Conservation (phyloP, 2,888 invertebrate genomes). For the Agonopterix alstromeriana region DNA sequence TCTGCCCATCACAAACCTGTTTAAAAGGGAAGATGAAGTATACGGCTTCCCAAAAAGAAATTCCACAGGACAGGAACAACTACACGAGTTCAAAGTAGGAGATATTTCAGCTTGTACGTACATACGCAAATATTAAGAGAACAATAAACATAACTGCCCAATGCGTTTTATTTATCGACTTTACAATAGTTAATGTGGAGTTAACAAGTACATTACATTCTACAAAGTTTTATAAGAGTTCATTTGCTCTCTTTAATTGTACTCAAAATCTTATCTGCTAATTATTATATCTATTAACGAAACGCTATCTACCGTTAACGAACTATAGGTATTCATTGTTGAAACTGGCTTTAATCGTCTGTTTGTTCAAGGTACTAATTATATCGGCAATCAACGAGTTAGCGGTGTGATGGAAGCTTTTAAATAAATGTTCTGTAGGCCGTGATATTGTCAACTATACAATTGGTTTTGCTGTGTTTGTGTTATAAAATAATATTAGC, state of each 20-base stretch:
- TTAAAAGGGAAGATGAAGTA: too few relatives aligned
- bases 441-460: slow-evolving; percentile 47
- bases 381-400: neutral
- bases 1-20: too few relatives aligned
- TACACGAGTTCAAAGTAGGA: too few relatives aligned
- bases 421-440: slow-evolving; percentile 37
- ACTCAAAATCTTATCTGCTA: slow-evolving; percentile 46
- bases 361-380: neutral
- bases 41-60: too few relatives aligned
- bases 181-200: neutral
- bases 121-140: too few relatives aligned
- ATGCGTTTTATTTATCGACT: neutral
- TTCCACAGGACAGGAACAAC: too few relatives aligned
- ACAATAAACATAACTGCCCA: too few relatives aligned
- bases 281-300: slow-evolving; percentile 35
- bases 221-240: slow-evolving; percentile 16
- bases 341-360: slow-evolving; percentile 17
- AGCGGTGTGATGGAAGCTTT: slow-evolving; percentile 15
- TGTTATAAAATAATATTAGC: too few relatives aligned
- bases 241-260: slow-evolving; percentile 30
- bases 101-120: too few relatives aligned
- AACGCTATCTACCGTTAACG: slow-evolving; percentile 36
- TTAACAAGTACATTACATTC: neutral
- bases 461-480: neutral
- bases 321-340: slow-evolving; percentile 36